A percentile compares a stretch with the other conserved stretches of the same genome.
These are phyloP conservation scores for Phaethon lepturus DNA, from an alignment of 2,113 vertebrate genomes.

Conservation along the genomic window DNA sequence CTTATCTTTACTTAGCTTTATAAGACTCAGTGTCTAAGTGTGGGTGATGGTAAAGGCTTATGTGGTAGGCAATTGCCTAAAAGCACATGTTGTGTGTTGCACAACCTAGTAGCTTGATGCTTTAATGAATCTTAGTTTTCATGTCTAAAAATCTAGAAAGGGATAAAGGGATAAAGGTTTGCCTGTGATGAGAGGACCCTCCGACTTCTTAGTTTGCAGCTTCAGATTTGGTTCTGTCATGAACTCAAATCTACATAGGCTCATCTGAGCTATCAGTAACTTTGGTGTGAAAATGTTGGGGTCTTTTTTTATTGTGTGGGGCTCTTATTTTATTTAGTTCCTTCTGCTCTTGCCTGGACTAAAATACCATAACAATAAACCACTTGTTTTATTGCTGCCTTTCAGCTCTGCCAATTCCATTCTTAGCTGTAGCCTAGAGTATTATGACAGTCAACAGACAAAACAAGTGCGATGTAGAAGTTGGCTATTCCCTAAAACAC, in stretches of 20 bases:
- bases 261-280: not conserved
- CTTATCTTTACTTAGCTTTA: not conserved
- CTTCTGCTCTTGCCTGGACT: slow-evolving; percentile 1
- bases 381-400: slow-evolving; percentile 7
- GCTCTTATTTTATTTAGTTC: not conserved
- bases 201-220: not conserved
- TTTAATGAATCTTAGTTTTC: not conserved
- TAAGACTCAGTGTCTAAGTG: not conserved
- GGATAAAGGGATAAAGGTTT: not conserved
- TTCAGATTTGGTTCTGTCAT: not conserved
- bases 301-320: not conserved
- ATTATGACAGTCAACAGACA: not conserved
- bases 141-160: too few species aligned
- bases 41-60: not conserved
- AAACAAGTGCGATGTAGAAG: not conserved
- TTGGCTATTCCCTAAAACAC: not conserved
- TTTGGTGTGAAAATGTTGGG: not conserved
- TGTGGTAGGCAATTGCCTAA: not conserved
- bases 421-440: not conserved
- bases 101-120: not conserved
- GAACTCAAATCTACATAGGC: not conserved
- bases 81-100: not conserved
- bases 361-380: not conserved
- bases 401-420: not conserved
- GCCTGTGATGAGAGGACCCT: not conserved